Conservation (phyloP, 2,113 vertebrate species). For the Periophthalmodon schlosseri region DNA sequence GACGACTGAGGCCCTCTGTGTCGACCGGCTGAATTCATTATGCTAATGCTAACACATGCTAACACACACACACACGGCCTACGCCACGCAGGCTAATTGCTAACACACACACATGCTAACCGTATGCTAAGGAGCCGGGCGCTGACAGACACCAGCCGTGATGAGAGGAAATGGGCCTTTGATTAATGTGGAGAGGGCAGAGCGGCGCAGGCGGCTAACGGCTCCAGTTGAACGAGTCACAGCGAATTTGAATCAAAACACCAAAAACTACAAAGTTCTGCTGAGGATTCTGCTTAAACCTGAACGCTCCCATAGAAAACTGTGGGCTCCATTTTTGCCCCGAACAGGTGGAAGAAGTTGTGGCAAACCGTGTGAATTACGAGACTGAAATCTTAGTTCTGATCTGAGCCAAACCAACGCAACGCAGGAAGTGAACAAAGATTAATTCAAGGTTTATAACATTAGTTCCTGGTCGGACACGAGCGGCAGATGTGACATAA, state of each 20-base stretch:
- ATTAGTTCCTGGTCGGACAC: too few relatives aligned
- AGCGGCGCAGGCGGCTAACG: conserved; percentile 67
- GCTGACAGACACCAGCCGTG: conserved; percentile 68
- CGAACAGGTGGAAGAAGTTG: too few relatives aligned
- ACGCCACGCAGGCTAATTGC: background rate
- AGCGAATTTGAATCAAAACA: conserved; percentile 72
- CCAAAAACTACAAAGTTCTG: background rate
- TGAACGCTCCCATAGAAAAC: too few relatives aligned
- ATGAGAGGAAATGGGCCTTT: conserved; percentile 76
- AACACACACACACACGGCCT: background rate
- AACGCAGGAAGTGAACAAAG: too few relatives aligned
- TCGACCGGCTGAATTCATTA: conserved; percentile 72
- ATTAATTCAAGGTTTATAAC: too few relatives aligned
- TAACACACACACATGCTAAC: background rate
- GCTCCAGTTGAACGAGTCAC: conserved; percentile 73
- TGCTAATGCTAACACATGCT: conserved; percentile 55
- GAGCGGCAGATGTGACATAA: too few relatives aligned
- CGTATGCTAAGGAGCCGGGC: conserved; percentile 56
- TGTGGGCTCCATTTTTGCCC: too few relatives aligned
- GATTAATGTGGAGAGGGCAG: conserved; percentile 78
- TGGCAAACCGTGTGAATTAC: too few relatives aligned
- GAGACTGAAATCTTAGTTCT: too few relatives aligned
- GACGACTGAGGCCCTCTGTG: conserved; percentile 59
- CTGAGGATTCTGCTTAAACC: background rate
- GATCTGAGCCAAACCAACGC: too few relatives aligned